Base-by-base conservation (phyloP, 2,888 invertebrate species). In the Philereme transversata region DNA sequence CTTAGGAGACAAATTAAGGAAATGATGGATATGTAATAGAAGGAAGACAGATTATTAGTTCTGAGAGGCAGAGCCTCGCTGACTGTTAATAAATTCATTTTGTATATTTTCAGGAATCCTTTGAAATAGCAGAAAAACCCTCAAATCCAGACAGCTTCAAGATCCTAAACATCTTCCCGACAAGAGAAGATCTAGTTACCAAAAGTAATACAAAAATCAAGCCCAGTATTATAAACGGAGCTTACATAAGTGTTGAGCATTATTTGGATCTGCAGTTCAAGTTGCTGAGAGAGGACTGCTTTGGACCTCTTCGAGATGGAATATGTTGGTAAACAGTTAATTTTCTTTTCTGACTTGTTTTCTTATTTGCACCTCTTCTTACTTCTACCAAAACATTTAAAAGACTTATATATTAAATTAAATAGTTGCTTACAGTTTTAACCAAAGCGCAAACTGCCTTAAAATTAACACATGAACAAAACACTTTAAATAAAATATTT, bases 231-330 rank as follows among this genome's bases (percentile, higher is more conserved):
- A 81, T 93, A 0, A 82, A 93, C 47, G 96, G 96, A 10, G 87
- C 92, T 0, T 97, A 96, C 78, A 76, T 87, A 0, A 91, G 91
- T 74, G 89, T 95, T 6, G 93, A 95, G 49, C 94, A 97, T 74
- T 98, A 98, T 78, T 86, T 98, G 34, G 96, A 96, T 71, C 88
- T 95, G n/a, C 97, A 97, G 70, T 97, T 96, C 76, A 93, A 95
- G 43, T 87, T 97, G 41, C 78, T 97, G 51, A 87, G 96, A 40
- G 97, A 97, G 87, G 97, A 98, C 83, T 97, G 96, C 76, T 93
- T 96, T 40, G 91, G 93, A 11, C 96, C 97, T 0, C 79, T 98
- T 34, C 86, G 96, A 41, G 93, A 95, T 74, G 96, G 95, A 63
- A 93, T 96, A 79, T 78, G 90, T 91, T 76, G 76, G 90, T 90